Evolutionary conservation across 2,888 invertebrate species (phyloP), one percentile per base, ranked within the genome.

Genomic region (Megalurothrips usitatus): DNA sequence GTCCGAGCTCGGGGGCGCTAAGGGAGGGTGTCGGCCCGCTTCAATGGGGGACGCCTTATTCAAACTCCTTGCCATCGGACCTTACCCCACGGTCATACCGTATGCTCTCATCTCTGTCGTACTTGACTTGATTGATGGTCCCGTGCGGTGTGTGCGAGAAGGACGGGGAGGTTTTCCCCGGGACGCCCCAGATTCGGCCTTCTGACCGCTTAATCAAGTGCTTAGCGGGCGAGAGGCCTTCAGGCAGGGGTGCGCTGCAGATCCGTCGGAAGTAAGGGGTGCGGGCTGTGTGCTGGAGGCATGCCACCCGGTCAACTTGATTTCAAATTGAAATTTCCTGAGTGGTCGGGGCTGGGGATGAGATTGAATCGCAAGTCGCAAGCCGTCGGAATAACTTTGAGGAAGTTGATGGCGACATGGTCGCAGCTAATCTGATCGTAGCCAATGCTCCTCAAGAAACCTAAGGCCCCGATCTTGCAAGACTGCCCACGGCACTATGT

Each of bases 171-270:
- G 26, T 75, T 75, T 75, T 75, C 23, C 68, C 12, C 68, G 26
- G 68, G 26, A 43, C 34, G 34, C 68, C 23, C 68, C 68, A 75
- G 68, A 26, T 75, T 75, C 68, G 68, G 23, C 68, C 68, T 75
- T 26, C 23, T 75, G 68, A 75, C 68, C 68, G 68, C 68, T 75
- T 75, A 75, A 75, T 75, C 68, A 75, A 75, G 68, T 75, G 68
- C 68, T 75, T 75, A 75, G 68, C 68, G 9, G 68, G 26, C 23
- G 68, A 75, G 23, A 19, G 58, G 58, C 58, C 19, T 17, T 14
- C 58, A 58, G 58, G 26, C 23, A 75, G 68, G 68, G 68, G 23
- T 26, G 68, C 11, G 68, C 68, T 23, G 68, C 26, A 11, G 23
- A 26, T 26, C 34, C 34, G 34, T 43, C 34, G 34, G 34, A 43